Conservation (phyloP, 2,797 vertebrate species). For the Scolopax rusticola region DNA sequence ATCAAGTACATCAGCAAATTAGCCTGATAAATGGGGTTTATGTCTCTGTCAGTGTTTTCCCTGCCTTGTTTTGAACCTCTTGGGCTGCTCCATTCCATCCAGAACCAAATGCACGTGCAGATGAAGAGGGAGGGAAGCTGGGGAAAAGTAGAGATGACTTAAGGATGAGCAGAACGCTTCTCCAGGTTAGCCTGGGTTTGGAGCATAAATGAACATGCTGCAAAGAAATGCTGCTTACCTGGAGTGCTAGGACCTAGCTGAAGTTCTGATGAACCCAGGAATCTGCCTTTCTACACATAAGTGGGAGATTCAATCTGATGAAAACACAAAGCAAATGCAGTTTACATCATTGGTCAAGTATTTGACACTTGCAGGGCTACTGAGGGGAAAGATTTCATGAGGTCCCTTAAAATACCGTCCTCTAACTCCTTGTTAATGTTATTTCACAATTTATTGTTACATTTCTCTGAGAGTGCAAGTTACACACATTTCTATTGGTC, state of each 20-base stretch:
- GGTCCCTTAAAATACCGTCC: neutral
- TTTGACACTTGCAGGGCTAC: neutral
- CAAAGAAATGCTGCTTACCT: neutral
- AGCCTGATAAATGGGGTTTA: neutral
- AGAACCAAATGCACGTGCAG: fast-evolving
- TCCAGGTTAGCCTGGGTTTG: fast-evolving
- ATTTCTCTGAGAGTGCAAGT: neutral
- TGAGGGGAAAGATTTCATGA: neutral
- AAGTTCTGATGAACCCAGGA: neutral
- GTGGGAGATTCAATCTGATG: neutral
- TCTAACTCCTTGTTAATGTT: neutral
- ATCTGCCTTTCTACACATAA: neutral
- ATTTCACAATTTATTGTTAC: neutral
- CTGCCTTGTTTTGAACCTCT: neutral
- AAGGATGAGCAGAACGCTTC: neutral
- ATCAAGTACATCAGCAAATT: neutral
- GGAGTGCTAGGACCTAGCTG: neutral
- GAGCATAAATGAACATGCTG: neutral
- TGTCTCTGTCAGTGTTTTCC: neutral
- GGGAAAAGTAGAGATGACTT: neutral
- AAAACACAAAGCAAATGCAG: neutral
- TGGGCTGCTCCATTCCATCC: neutral
- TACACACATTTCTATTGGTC: neutral
- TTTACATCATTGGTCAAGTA: neutral
- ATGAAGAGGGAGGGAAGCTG: neutral